These are phyloP conservation scores for Hydractinia echinata DNA, from an alignment of 30 jellyfish, hydroid and myxozoan genomes.

Conservation along the genomic window DNA sequence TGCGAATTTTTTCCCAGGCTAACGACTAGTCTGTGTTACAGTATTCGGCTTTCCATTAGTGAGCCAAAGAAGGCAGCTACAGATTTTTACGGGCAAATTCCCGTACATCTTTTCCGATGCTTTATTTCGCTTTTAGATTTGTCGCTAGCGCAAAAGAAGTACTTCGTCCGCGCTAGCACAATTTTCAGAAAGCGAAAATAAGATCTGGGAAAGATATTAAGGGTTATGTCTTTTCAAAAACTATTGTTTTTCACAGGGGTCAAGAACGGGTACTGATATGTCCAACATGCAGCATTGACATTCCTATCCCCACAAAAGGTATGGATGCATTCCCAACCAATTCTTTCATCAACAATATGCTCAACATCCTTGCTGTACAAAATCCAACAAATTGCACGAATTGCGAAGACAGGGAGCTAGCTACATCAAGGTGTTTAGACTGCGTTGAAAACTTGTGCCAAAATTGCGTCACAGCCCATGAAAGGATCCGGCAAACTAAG, in stretches of 20 bases:
- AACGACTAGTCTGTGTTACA: too few species aligned
- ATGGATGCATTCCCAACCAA: conserved; percentile 91
- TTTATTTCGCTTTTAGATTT: too few species aligned
- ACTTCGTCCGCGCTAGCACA: too few species aligned
- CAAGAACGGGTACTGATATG: conserved; percentile 69
- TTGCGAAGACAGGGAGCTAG: conserved; percentile 90
- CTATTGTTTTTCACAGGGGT: conserved; percentile 25
- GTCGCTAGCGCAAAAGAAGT: too few species aligned
- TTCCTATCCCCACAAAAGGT: conserved; percentile 86
- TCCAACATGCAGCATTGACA: conserved; percentile 76
- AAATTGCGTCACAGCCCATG: conserved; percentile 95
- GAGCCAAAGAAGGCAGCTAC: too few species aligned
- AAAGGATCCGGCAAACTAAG: conserved; percentile 91
- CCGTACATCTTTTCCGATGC: too few species aligned
- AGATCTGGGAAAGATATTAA: too few species aligned
- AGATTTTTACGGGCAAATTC: too few species aligned
- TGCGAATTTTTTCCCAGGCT: too few species aligned
- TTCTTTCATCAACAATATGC: conserved; percentile 75
- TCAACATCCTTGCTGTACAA: conserved; percentile 78
- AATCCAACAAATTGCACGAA: conserved; percentile 88
- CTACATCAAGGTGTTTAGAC: conserved; percentile 91
- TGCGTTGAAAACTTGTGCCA: conserved; percentile 92
- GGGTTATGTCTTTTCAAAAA: too few species aligned
- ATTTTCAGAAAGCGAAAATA: too few species aligned
- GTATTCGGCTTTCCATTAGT: too few species aligned